These are phyloP conservation scores for Trypoxylus dichotomus DNA, from an alignment of 1,140 invertebrate species.

Conservation along the genomic window DNA sequence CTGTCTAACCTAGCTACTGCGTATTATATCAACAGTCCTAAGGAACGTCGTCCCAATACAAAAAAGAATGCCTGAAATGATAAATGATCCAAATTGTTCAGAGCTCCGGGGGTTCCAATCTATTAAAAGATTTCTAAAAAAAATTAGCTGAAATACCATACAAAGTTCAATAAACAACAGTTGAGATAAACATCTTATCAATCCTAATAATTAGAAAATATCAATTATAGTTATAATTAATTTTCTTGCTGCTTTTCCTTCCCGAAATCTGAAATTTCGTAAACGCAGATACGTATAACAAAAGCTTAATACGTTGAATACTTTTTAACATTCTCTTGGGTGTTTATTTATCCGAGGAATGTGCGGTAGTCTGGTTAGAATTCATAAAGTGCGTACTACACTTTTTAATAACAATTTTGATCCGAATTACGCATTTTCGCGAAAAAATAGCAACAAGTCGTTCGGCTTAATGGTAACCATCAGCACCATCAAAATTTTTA, in stretches of 20 bases:
- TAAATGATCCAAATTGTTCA: too few relatives aligned
- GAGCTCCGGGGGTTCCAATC: too few relatives aligned
- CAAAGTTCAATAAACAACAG: too few relatives aligned
- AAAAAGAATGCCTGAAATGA: too few relatives aligned
- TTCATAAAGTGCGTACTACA: neutral
- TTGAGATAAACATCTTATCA: too few relatives aligned
- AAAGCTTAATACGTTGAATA: neutral
- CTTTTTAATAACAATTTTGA: neutral
- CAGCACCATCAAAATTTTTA: neutral
- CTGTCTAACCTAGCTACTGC: too few relatives aligned
- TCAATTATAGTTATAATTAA: too few relatives aligned
- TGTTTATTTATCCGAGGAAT: neutral
- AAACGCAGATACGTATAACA: neutral
- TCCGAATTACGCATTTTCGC: neutral
- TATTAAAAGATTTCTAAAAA: too few relatives aligned
- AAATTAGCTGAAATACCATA: too few relatives aligned
- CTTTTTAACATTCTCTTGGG: neutral
- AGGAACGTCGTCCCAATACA: too few relatives aligned
- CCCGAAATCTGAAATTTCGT: neutral
- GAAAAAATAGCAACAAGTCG: neutral
- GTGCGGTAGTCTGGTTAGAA: neutral
- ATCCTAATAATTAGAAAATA: too few relatives aligned
- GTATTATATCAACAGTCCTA: too few relatives aligned
- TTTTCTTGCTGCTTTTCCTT: neutral
- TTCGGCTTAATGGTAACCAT: neutral